phyloP scores from a whole-genome alignment of 2,113 vertebrate genomes.

The Glaucidium brasilianum region DNA sequence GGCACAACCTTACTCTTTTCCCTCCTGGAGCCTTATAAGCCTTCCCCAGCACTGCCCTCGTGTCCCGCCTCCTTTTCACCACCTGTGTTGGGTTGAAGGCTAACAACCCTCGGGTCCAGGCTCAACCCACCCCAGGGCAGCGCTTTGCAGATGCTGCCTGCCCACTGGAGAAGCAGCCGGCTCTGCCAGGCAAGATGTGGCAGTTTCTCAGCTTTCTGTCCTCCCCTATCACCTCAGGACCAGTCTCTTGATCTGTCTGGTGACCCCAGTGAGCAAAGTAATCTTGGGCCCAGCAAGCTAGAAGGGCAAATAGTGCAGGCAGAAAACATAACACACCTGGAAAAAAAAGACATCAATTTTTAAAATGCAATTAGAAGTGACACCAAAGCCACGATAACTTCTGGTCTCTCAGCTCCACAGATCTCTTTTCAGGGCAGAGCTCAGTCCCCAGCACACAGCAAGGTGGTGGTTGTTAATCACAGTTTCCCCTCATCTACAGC shows the following conservation, averaged over 20 bases:
- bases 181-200: too few relatives aligned
- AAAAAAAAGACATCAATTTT: neutral
- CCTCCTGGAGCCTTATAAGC: neutral
- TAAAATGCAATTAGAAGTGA: neutral
- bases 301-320: neutral
- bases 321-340: neutral
- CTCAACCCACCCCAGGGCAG: neutral
- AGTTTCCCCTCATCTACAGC: neutral
- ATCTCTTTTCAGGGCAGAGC: neutral
- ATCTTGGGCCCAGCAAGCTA: neutral
- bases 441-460: neutral
- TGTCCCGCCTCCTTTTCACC: neutral
- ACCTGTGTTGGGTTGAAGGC: neutral
- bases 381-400: neutral
- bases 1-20: accelerated
- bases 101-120: neutral
- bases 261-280: neutral
- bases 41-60: neutral
- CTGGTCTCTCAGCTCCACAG: neutral
- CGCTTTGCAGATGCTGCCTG: neutral
- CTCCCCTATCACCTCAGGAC: neutral
- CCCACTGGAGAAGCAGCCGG: neutral
- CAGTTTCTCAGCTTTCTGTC: neutral
- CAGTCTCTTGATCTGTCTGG: neutral
- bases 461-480: neutral